These are phyloP conservation scores for Nothoprocta pentlandii DNA, from an alignment of 2,113 vertebrate species.

Conservation along the genomic window DNA sequence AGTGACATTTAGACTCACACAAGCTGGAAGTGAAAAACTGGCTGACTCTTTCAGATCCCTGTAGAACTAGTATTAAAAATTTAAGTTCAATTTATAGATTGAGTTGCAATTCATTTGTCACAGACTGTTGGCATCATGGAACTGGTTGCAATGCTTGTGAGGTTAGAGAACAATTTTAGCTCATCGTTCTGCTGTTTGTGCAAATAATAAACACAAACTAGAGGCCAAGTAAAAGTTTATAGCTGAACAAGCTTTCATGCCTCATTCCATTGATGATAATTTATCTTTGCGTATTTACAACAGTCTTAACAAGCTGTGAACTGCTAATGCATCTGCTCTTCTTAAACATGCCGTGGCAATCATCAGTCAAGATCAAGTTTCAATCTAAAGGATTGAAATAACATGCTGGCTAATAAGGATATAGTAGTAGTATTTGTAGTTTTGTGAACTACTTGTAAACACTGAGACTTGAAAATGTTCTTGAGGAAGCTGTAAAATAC, in stretches of 20 bases:
- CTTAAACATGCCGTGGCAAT: neutral
- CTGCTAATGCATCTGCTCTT: neutral
- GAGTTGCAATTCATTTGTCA: neutral
- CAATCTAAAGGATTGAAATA: neutral
- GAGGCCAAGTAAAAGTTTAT: neutral
- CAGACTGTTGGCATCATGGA: neutral
- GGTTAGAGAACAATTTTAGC: neutral
- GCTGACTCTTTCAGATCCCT: neutral
- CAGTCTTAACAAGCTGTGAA: neutral
- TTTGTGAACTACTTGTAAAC: neutral
- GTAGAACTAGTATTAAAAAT: neutral
- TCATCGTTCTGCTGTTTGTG: neutral
- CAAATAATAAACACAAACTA: neutral
- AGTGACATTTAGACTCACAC: neutral
- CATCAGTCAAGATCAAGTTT: neutral
- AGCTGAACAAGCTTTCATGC: neutral
- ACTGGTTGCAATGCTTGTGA: neutral
- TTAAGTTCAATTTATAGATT: neutral
- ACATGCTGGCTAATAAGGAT: neutral
- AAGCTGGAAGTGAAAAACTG: neutral
- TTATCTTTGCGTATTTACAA: neutral
- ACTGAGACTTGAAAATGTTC: neutral
- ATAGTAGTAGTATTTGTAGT: neutral
- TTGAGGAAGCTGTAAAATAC: neutral
- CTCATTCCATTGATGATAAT: neutral